Conservation (phyloP, 2,888 invertebrate genomes). For the Argynnis bischoffii region DNA sequence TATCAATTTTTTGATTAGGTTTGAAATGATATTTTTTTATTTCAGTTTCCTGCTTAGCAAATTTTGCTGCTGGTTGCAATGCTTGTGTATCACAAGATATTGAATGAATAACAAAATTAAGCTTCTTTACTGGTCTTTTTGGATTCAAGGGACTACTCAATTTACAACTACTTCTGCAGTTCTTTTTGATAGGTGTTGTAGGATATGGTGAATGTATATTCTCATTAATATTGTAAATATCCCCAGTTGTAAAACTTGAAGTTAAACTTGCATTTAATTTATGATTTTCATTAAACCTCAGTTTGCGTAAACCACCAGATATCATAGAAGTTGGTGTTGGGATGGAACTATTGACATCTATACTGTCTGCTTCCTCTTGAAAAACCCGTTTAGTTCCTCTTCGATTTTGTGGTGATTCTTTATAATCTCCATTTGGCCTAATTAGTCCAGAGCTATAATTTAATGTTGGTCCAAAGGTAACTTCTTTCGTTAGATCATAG, state of each 20-base stretch:
- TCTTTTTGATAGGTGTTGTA: slow-evolving; percentile 69
- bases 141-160: slow-evolving; percentile 54
- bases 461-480: slow-evolving; percentile 44
- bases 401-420: slow-evolving; percentile 56
- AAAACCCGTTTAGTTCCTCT: slow-evolving; percentile 63
- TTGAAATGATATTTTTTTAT: slow-evolving; percentile 49
- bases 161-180: slow-evolving; percentile 59
- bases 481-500: slow-evolving; percentile 50
- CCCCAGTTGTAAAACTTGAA: slow-evolving; percentile 36
- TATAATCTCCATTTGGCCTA: slow-evolving; percentile 41
- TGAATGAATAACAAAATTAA: slow-evolving; percentile 68
- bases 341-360: slow-evolving; percentile 47
- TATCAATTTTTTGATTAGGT: slow-evolving; percentile 70
- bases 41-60: slow-evolving; percentile 28
- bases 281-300: slow-evolving; percentile 65
- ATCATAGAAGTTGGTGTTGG: slow-evolving; percentile 71
- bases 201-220: slow-evolving; percentile 53
- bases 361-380: slow-evolving; percentile 54
- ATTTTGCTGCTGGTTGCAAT: slow-evolving; percentile 50
- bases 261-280: slow-evolving; percentile 43
- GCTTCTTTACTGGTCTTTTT: slow-evolving; percentile 61
- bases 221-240: slow-evolving; percentile 27
- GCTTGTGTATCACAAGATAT: slow-evolving; percentile 64
- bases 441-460: slow-evolving; percentile 42
- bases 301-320: slow-evolving; percentile 65